phyloP scores from a whole-genome alignment of 2,113 vertebrate genomes.

The Aleadryas rufinucha region DNA sequence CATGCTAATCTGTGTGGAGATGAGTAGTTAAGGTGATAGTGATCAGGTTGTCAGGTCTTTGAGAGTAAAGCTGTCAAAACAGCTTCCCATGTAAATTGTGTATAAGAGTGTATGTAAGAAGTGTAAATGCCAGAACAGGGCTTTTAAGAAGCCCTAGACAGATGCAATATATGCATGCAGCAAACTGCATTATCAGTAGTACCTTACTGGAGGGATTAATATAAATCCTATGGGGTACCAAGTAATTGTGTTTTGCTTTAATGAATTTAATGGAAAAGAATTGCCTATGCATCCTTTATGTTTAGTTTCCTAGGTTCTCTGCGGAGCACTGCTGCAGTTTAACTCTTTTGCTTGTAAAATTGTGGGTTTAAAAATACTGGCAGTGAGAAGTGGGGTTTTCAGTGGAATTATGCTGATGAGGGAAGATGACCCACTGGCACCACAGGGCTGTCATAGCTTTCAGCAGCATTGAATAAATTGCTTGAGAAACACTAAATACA shows the following conservation, averaged over 20 bases:
- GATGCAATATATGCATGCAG: constrained; percentile 70
- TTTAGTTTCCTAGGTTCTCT: constrained; percentile 67
- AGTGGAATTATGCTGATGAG: not conserved
- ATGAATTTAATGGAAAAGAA: constrained; percentile 57
- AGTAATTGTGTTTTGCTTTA: constrained; percentile 72
- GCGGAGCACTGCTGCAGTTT: constrained; percentile 41
- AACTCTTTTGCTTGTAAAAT: constrained; percentile 29
- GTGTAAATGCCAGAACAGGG: constrained; percentile 54
- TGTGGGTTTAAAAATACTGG: not conserved
- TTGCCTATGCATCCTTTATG: constrained; percentile 68
- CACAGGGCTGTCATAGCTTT: not conserved
- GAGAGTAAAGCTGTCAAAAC: constrained; percentile 61
- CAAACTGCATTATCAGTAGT: constrained; percentile 68
- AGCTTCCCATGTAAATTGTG: constrained; percentile 61
- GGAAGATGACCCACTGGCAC: not conserved
- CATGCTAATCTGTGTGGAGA: constrained; percentile 56
- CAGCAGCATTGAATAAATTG: not conserved
- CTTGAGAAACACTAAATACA: constrained; percentile 26
- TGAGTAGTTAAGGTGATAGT: constrained; percentile 42
- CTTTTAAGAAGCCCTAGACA: constrained; percentile 46
- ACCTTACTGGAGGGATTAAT: constrained; percentile 70
- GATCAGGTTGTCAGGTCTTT: constrained; percentile 56
- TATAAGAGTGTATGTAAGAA: constrained; percentile 58
- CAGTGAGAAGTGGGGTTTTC: not conserved
- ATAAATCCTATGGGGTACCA: constrained; percentile 72